Conservation (phyloP, 2,888 invertebrate species). For the Drosophila putrida region DNA sequence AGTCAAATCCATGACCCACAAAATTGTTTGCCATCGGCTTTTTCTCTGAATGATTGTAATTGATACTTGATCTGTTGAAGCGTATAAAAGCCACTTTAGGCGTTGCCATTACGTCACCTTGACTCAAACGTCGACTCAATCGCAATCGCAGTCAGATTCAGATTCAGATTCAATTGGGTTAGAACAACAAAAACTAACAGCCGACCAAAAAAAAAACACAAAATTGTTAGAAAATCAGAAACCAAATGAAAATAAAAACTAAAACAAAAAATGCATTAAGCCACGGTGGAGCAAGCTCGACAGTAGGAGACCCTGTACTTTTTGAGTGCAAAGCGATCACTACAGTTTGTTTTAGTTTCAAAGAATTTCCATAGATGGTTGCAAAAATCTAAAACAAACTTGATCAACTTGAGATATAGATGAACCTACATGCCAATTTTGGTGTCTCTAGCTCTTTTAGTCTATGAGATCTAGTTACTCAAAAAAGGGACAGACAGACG, state of each 20-base stretch:
- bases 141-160: slow-evolving; percentile 31
- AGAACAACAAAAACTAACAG: slow-evolving; percentile 29
- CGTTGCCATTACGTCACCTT: slow-evolving; percentile 77
- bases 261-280: slow-evolving; percentile 8
- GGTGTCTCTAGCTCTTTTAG: no score
- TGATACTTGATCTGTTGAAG: slow-evolving; percentile 78
- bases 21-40: slow-evolving; percentile 48
- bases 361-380: no score
- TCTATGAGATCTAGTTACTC: no score
- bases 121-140: slow-evolving; percentile 59
- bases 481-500: no score
- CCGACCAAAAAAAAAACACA: slow-evolving; percentile 11
- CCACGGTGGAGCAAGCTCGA: no score
- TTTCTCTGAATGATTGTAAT: slow-evolving; percentile 68
- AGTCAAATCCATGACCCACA: slow-evolving; percentile 49
- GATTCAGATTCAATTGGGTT: slow-evolving; percentile 43
- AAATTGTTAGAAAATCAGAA: neutral
- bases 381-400: no score
- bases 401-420: no score
- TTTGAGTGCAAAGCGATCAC: no score
- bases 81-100: slow-evolving; percentile 78
- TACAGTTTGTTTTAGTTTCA: no score
- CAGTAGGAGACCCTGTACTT: no score
- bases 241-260: slow-evolving; percentile 6
- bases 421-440: no score